phyloP scores from a whole-genome alignment of 2,113 vertebrate species.

The Arothron firmamentum region DNA sequence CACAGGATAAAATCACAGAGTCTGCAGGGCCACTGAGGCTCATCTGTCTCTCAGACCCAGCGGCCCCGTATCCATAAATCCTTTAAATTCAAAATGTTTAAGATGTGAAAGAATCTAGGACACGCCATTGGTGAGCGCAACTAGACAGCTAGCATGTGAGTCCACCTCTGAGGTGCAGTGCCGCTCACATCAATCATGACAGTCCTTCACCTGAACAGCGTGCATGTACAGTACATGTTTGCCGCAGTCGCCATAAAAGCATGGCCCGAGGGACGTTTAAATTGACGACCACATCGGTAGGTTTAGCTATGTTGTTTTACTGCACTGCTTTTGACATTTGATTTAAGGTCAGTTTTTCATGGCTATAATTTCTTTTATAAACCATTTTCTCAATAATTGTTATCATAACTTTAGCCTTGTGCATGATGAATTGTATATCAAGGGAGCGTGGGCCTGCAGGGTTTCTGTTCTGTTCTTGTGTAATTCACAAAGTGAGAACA shows the following conservation, averaged over 20 bases:
- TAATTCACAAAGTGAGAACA: too few species aligned
- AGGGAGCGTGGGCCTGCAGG: too few species aligned
- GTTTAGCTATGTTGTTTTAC: background rate
- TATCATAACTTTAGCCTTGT: slow-evolving; percentile 33
- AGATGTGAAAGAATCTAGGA: slow-evolving; percentile 43
- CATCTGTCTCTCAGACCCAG: slow-evolving; percentile 28
- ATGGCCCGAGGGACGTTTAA: background rate
- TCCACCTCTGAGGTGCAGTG: slow-evolving; percentile 19
- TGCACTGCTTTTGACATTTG: too few species aligned
- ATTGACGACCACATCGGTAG: background rate
- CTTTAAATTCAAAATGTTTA: slow-evolving; percentile 16
- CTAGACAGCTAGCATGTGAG: slow-evolving; percentile 27
- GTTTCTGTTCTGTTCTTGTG: too few species aligned
- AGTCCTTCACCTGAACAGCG: slow-evolving; percentile 11
- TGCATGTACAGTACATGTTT: slow-evolving; percentile 12
- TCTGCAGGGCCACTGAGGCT: slow-evolving; percentile 8
- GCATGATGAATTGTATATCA: too few species aligned
- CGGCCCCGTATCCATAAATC: slow-evolving; percentile 37
- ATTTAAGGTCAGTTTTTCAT: too few species aligned
- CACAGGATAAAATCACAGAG: slow-evolving; percentile 18
- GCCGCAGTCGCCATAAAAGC: slow-evolving; percentile 10
- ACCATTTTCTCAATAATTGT: slow-evolving; percentile 6
- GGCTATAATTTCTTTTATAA: too few species aligned
- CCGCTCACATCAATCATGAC: slow-evolving; percentile 35
- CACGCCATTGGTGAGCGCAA: slow-evolving; percentile 13